Evolutionary conservation across 2,797 vertebrate genomes (phyloP).

Genomic region (Setipinna tenuifilis): DNA sequence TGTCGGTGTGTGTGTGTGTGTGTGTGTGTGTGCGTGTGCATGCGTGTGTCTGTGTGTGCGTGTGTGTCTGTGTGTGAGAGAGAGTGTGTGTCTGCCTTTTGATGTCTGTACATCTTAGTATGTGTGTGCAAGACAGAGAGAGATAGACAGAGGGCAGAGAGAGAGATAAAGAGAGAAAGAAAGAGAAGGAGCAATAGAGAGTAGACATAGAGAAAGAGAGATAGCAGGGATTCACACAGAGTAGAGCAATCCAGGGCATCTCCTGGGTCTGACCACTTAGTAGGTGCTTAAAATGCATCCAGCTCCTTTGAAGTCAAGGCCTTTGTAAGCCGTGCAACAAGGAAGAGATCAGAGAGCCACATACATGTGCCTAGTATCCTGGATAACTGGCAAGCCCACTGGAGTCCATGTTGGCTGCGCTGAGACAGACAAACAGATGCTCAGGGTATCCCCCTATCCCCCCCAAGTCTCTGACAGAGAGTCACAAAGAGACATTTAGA

Average conservation of each 20-base stretch:
- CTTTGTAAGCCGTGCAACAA: not conserved
- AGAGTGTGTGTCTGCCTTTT: not conserved
- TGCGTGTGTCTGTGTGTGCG: not conserved
- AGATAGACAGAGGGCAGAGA: slow-evolving; percentile 26
- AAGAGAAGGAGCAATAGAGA: not conserved
- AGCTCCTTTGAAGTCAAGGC: slow-evolving; percentile 15
- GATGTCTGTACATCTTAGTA: not conserved
- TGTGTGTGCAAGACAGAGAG: slow-evolving; percentile 28
- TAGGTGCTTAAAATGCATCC: slow-evolving; percentile 22
- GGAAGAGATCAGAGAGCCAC: not conserved
- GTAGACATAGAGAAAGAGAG: not conserved
- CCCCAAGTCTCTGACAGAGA: too few relatives aligned
- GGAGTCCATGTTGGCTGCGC: not conserved
- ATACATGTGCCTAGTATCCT: not conserved
- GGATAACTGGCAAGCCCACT: not conserved
- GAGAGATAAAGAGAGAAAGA: not conserved
- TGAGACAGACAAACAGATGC: not conserved
- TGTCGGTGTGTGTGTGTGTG: not conserved
- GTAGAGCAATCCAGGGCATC: not conserved
- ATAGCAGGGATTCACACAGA: not conserved
- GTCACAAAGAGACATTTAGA: not conserved
- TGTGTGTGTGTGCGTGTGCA: not conserved
- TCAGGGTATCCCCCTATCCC: not conserved
- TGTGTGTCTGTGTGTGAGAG: not conserved
- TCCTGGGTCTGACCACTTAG: slow-evolving; percentile 16